Evolutionary conservation across 2,888 invertebrate species (phyloP).

Genomic region (Trimorus sp.): DNA sequence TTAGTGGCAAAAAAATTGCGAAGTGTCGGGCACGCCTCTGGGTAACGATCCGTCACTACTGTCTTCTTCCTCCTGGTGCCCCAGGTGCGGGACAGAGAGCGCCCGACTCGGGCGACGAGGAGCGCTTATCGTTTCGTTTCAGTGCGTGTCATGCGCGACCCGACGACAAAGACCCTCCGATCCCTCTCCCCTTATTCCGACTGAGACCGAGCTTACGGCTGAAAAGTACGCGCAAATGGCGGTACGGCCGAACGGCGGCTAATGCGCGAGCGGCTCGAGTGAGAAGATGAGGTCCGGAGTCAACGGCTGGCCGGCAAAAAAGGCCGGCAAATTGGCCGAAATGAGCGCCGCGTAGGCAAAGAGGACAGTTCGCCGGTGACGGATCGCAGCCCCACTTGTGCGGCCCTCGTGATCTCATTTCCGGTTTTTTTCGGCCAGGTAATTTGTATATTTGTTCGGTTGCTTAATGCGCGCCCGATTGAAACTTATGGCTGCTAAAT

Average conservation of each 20-base stretch:
- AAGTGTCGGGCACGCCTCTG: constrained; percentile 70
- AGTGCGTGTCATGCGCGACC: too few species aligned
- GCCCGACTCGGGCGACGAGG: constrained; percentile 21
- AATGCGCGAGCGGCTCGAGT: constrained; percentile 47
- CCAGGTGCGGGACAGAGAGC: constrained; percentile 56
- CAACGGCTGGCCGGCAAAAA: constrained; percentile 74
- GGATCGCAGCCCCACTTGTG: constrained; percentile 48
- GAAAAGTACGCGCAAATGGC: constrained; percentile 67
- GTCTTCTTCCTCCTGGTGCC: constrained; percentile 60
- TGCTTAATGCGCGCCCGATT: constrained; percentile 50
- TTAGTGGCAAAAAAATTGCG: constrained; percentile 61
- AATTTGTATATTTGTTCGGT: constrained; percentile 57
- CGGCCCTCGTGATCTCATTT: constrained; percentile 53
- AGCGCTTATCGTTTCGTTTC: too few species aligned
- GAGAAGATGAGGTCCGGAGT: constrained; percentile 72
- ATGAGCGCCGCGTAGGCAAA: constrained; percentile 76
- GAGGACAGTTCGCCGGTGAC: constrained; percentile 67
- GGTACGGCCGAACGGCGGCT: constrained; percentile 61
- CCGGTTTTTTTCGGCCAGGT: constrained; percentile 45
- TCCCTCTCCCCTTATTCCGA: constrained; percentile 34
- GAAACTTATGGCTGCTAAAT: constrained; percentile 60
- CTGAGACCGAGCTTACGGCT: constrained; percentile 67
- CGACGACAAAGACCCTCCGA: too few species aligned
- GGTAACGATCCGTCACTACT: constrained; percentile 73
- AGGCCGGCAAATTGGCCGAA: constrained; percentile 75